These are phyloP conservation scores for Benitochromis conjunctus DNA, from an alignment of 2,113 vertebrate species.

Conservation along the genomic window DNA sequence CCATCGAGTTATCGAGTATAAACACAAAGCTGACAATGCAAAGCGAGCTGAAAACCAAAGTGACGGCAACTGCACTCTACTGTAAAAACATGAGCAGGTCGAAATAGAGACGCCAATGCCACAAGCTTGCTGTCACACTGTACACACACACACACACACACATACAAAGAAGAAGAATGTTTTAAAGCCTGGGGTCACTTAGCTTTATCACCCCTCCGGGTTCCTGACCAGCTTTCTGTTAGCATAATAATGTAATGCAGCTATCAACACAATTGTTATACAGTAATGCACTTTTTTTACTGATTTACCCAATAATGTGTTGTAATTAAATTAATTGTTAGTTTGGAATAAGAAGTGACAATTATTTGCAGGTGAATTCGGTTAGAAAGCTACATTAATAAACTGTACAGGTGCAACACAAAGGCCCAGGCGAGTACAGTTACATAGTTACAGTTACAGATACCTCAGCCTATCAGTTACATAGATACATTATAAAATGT, in stretches of 20 bases:
- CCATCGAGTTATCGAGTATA: not conserved
- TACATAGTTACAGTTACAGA: too few species aligned
- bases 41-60: not conserved
- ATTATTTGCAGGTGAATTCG: not conserved
- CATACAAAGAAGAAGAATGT: not conserved
- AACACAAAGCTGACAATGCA: not conserved
- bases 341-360: not conserved
- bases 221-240: not conserved
- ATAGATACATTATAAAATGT: not conserved
- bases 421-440: not conserved
- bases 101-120: not conserved
- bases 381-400: not conserved
- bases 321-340: not conserved
- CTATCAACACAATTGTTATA: not conserved
- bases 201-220: not conserved
- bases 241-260: not conserved
- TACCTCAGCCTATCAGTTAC: not conserved
- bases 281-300: not conserved
- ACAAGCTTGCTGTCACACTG: not conserved
- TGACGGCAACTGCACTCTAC: not conserved
- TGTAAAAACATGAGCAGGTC: not conserved
- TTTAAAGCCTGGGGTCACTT: not conserved
- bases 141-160: not conserved
- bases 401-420: not conserved
- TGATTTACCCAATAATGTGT: not conserved